A percentile compares a stretch with the other conserved stretches of the same genome.
phyloP scores from a whole-genome alignment of 2,113 vertebrate species.

The Taurulus bubalis region DNA sequence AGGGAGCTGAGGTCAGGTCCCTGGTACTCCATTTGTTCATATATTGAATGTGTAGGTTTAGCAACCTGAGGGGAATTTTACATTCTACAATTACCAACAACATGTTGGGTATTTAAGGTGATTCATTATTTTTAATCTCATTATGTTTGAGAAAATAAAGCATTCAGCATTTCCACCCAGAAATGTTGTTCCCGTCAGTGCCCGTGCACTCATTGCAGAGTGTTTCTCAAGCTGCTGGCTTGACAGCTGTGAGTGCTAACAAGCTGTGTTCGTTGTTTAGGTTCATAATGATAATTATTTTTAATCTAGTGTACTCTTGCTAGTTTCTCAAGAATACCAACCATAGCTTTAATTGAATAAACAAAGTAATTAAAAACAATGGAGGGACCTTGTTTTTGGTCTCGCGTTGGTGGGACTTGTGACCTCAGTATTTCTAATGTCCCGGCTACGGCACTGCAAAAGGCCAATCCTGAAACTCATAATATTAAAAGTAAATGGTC shows the following conservation, averaged over 20 bases:
- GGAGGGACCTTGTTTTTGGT: too few species aligned
- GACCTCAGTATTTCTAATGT: slow-evolving; percentile 6
- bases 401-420: not conserved
- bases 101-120: not conserved
- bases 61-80: not conserved
- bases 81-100: not conserved
- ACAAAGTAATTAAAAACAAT: too few species aligned
- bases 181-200: too few species aligned
- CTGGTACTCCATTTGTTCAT: not conserved
- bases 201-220: too few species aligned
- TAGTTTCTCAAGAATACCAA: too few species aligned
- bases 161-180: too few species aligned
- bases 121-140: not conserved
- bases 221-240: too few species aligned
- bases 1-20: slow-evolving; percentile 4
- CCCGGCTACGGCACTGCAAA: not conserved
- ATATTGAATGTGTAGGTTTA: not conserved
- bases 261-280: too few species aligned
- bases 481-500: not conserved
- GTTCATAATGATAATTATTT: too few species aligned
- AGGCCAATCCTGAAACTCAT: not conserved
- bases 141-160: not conserved
- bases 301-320: too few species aligned
- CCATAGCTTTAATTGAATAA: too few species aligned
- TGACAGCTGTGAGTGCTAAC: too few species aligned